Conservation (phyloP, 2,113 vertebrate species). For the Capreolus pygargus region DNA sequence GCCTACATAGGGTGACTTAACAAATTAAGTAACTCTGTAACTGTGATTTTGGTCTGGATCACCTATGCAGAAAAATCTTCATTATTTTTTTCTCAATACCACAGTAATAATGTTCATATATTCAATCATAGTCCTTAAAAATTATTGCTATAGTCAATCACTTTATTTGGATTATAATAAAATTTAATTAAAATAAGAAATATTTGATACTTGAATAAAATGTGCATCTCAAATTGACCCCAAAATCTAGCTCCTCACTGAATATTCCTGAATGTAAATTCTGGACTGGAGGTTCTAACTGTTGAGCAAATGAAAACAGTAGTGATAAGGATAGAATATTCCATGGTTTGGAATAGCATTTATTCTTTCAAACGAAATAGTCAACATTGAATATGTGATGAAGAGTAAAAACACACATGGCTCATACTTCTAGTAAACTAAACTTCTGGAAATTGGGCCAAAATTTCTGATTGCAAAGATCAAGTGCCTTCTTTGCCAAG, state of each 20-base stretch:
- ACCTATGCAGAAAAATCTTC: not conserved
- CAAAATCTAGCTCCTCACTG: not conserved
- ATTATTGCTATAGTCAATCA: not conserved
- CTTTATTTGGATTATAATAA: not conserved
- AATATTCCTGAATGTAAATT: not conserved
- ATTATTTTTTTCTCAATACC: not conserved
- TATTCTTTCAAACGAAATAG: not conserved
- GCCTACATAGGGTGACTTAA: not conserved
- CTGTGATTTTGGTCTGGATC: not conserved
- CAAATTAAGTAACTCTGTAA: not conserved
- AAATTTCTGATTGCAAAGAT: not conserved
- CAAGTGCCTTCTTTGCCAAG: not conserved
- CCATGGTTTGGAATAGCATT: not conserved
- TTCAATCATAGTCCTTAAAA: not conserved
- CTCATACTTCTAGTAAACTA: not conserved
- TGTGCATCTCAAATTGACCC: not conserved
- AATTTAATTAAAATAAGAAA: constrained; percentile 8
- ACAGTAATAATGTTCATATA: not conserved
- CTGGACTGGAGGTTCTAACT: not conserved
- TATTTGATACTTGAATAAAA: not conserved
- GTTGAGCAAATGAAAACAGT: not conserved
- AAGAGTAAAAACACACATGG: not conserved
- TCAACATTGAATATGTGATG: not conserved
- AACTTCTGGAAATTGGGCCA: not conserved
- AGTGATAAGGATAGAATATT: not conserved